Evolutionary conservation across 2,113 vertebrate species (phyloP).

Genomic region (Hippocampus abdominalis): DNA sequence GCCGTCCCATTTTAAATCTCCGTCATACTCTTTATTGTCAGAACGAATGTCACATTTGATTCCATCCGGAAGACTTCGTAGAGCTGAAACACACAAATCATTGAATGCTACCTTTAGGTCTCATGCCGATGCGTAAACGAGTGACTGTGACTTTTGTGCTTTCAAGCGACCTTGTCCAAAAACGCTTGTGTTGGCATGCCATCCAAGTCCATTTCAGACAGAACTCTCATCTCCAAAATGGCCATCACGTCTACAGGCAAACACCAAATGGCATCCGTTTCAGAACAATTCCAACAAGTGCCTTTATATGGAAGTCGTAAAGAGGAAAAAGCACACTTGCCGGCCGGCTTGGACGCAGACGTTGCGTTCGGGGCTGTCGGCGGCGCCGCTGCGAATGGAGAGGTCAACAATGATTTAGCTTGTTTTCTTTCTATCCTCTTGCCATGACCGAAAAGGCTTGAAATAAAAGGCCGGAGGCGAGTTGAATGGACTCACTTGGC

Average conservation of each 20-base stretch:
- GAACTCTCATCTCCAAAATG: background rate
- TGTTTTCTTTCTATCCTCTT: background rate
- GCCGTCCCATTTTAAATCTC: background rate
- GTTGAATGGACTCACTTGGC: background rate
- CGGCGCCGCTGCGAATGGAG: too few relatives aligned
- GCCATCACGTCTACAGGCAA: background rate
- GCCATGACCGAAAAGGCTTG: background rate
- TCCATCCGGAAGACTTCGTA: background rate
- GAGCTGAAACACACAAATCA: background rate
- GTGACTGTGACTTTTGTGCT: background rate
- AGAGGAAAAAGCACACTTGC: background rate
- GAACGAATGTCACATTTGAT: background rate
- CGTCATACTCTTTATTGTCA: background rate
- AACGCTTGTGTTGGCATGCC: rapidly evolving
- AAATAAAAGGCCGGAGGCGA: background rate
- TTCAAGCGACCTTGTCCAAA: background rate
- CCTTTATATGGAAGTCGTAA: background rate
- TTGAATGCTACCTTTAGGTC: background rate
- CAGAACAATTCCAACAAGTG: background rate
- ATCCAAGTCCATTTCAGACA: background rate
- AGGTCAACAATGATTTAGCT: too few relatives aligned
- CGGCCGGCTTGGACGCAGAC: background rate
- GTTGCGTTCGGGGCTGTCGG: too few relatives aligned
- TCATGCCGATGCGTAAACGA: background rate
- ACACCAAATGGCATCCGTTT: background rate